These are phyloP conservation scores for Chascanopsetta lugubris DNA, from an alignment of 2,113 vertebrate genomes.

Conservation along the genomic window DNA sequence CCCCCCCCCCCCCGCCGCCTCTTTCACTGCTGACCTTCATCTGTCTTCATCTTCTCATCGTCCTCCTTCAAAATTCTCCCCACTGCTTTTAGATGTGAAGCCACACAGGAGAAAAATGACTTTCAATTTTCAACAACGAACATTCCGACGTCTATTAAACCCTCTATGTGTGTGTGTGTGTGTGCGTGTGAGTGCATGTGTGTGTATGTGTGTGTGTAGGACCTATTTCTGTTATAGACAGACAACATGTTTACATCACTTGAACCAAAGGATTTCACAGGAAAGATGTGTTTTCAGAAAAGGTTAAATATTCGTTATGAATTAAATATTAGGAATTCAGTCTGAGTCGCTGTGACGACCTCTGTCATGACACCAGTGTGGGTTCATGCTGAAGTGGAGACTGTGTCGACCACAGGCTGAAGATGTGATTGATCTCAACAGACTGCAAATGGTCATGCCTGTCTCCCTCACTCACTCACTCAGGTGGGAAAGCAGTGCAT, in stretches of 20 bases:
- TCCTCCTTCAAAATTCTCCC: conserved; percentile 26
- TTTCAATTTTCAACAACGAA: conserved; percentile 27
- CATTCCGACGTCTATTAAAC: conserved; percentile 26
- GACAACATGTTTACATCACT: no score
- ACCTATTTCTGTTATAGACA: no score
- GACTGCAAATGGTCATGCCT: conserved; percentile 47
- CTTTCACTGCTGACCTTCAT: conserved; percentile 52
- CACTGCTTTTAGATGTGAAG: conserved; percentile 8
- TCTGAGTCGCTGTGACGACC: no score
- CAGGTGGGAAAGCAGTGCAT: conserved; percentile 26
- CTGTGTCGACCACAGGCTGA: conserved; percentile 3
- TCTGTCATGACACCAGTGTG: conserved; percentile 1
- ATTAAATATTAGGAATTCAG: no score
- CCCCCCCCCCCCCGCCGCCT: not conserved
- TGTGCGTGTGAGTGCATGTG: not conserved
- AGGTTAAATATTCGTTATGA: no score
- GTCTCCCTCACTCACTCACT: conserved; percentile 25
- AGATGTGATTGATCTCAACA: conserved; percentile 46
- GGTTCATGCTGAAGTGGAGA: not conserved
- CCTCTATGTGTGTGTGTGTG: not conserved
- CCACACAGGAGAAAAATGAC: conserved; percentile 8
- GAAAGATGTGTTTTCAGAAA: no score
- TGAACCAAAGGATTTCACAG: no score
- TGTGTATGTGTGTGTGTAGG: conserved; percentile 6
- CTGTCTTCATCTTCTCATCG: conserved; percentile 22